Evolutionary conservation across 2,888 invertebrate genomes (phyloP).

Genomic region (Drosophila neonasuta): DNA sequence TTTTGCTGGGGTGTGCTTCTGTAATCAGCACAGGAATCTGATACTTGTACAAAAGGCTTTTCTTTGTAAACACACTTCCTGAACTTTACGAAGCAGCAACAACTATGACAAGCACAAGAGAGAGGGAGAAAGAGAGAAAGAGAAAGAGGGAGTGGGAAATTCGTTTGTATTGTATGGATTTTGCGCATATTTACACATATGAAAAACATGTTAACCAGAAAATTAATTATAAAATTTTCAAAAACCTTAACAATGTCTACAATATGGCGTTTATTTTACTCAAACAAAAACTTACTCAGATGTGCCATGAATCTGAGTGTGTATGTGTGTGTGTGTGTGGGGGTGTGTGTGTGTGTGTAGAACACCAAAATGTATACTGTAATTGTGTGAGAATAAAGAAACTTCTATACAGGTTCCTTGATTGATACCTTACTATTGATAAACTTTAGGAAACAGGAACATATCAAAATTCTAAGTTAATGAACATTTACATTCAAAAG

Average conservation of each 20-base stretch:
- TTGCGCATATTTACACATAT: constrained; percentile 76
- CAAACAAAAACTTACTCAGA: constrained; percentile 69
- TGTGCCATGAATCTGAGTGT: background rate
- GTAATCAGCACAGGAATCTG: constrained; percentile 77
- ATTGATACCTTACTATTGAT: constrained; percentile 6
- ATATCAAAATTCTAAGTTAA: background rate
- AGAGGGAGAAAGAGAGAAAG: background rate
- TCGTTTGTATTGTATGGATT: constrained; percentile 61
- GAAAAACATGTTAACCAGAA: constrained; percentile 77
- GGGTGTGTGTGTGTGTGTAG: constrained; percentile 5
- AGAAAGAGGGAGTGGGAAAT: constrained; percentile 4
- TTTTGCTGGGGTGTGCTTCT: constrained; percentile 44
- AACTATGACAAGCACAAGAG: constrained; percentile 48
- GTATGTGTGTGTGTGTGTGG: background rate
- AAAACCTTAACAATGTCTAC: constrained; percentile 78
- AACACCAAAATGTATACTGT: background rate
- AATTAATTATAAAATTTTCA: constrained; percentile 78
- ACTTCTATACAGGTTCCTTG: constrained; percentile 42
- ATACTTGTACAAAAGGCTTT: constrained; percentile 76
- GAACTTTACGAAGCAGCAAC: constrained; percentile 68
- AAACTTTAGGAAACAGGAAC: background rate
- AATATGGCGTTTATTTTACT: constrained; percentile 77
- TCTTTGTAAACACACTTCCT: constrained; percentile 78
- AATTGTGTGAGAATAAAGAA: constrained; percentile 19
- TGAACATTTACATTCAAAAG: too few species aligned